phyloP scores from a whole-genome alignment of 2,113 vertebrate species.

The Bubalus kerabau region DNA sequence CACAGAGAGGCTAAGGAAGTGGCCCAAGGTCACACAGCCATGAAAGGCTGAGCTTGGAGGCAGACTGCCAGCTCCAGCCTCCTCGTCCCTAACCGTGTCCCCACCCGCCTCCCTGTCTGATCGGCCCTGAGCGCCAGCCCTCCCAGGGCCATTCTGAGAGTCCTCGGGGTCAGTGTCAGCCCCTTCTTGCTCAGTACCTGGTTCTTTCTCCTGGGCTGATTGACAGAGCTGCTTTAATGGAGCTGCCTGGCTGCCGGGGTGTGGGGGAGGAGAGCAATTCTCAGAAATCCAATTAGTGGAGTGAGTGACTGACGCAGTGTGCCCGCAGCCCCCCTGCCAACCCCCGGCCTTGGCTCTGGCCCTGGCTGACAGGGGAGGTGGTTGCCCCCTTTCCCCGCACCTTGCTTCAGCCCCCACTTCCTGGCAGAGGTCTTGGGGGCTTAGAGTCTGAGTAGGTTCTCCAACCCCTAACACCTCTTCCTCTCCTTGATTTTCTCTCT shows the following conservation, averaged over 20 bases:
- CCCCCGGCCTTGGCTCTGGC: background rate
- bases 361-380: background rate
- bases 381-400: background rate
- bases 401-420: background rate
- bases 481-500: background rate
- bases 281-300: conserved; percentile 61
- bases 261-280: background rate
- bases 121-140: background rate
- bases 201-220: background rate
- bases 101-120: background rate
- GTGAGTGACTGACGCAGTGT: background rate
- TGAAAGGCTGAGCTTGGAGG: background rate
- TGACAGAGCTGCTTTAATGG: background rate
- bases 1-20: background rate
- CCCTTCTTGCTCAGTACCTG: background rate
- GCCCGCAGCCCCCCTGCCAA: background rate
- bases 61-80: background rate
- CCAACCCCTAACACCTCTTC: fast-evolving
- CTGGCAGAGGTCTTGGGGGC: background rate
- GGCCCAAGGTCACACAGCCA: background rate
- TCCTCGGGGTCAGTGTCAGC: fast-evolving
- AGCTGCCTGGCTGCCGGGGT: background rate
- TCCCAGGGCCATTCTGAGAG: background rate
- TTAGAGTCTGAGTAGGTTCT: background rate
- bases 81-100: fast-evolving